Evolutionary conservation across 2,797 vertebrate species (phyloP).

Genomic region (Gymnoscopelus braueri): DNA sequence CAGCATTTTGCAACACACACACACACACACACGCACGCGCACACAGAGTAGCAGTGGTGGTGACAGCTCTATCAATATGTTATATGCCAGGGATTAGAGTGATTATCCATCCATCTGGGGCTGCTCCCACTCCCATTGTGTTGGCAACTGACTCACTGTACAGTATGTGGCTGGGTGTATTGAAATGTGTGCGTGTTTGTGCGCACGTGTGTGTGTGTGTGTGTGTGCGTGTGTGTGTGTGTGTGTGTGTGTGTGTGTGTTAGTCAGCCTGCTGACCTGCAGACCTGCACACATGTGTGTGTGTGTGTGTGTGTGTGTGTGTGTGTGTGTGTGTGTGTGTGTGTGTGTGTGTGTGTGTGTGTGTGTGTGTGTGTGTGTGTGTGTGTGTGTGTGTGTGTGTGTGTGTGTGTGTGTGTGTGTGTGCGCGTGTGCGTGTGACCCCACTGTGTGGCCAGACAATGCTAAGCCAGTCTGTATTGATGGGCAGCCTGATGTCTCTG

Average conservation of each 20-base stretch:
- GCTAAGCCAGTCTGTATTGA: not conserved
- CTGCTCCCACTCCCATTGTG: no score
- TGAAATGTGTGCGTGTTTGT: conserved; percentile 6
- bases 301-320: conserved; percentile 7
- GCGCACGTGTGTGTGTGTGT: not conserved
- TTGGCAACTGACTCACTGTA: no score
- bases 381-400: not conserved
- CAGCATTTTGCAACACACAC: no score
- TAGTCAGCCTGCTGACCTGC: no score
- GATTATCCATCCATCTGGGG: no score
- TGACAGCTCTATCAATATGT: no score
- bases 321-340: conserved; percentile 1
- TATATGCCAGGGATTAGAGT: no score
- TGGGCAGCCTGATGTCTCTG: not conserved
- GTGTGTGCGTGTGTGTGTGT: conserved; percentile 6
- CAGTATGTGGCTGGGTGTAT: conserved; percentile 7
- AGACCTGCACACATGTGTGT: not conserved
- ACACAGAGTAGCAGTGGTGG: no score
- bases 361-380: not conserved
- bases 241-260: conserved; percentile 2
- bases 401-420: conserved; percentile 7
- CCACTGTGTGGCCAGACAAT: not conserved
- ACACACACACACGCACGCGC: no score
- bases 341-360: conserved; percentile 7
- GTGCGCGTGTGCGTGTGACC: conserved; percentile 1